A percentile compares a stretch with the other conserved stretches of the same genome.
Evolutionary conservation across 2,113 vertebrate species (phyloP).

Genomic region (Puma concolor): DNA sequence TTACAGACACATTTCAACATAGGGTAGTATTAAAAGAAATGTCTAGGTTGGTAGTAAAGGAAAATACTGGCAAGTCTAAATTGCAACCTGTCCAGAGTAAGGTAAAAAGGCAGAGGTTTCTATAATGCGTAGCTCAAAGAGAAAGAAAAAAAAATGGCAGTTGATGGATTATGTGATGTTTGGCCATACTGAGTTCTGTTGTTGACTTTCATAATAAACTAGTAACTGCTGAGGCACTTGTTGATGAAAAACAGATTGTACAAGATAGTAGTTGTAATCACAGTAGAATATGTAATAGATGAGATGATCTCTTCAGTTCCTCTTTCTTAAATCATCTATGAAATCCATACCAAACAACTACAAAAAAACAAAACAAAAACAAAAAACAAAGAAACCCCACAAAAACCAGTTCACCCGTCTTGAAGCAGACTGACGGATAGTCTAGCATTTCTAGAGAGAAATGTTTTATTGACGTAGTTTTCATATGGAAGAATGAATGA

Average conservation of each 20-base stretch:
- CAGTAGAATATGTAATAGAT: background rate
- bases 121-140: background rate
- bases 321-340: background rate
- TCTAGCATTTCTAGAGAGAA: background rate
- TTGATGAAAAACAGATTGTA: slow-evolving; percentile 27
- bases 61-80: background rate
- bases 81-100: background rate
- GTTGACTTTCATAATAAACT: background rate
- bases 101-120: background rate
- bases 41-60: background rate
- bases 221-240: background rate
- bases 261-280: background rate
- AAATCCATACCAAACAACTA: background rate
- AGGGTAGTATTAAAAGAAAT: background rate
- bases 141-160: background rate
- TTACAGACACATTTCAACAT: background rate
- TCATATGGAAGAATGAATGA: background rate
- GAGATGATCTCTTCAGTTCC: background rate
- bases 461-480: background rate
- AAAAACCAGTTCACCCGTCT: background rate
- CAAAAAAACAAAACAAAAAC: background rate
- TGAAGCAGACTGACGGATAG: background rate
- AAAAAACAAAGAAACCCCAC: background rate
- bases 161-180: background rate
- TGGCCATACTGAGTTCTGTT: background rate